Evolutionary conservation across 2,888 invertebrate genomes (phyloP).

Genomic region (Drosophila colorata): DNA sequence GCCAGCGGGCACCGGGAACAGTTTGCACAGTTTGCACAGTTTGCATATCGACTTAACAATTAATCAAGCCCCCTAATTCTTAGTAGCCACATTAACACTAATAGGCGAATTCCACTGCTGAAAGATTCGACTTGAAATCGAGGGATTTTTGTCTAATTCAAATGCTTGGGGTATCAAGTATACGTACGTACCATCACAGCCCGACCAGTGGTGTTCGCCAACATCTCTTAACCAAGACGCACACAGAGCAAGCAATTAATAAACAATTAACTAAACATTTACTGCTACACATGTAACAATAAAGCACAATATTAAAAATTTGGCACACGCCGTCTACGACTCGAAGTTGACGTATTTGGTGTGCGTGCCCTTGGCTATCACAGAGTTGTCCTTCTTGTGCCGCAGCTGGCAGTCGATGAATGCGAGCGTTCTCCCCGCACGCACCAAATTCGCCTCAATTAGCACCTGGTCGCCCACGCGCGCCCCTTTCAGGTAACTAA

Average conservation of each 20-base stretch:
- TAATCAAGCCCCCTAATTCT: slow-evolving; percentile 55
- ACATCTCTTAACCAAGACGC: slow-evolving; percentile 50
- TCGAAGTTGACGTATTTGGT: slow-evolving; percentile 89
- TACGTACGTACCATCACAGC: neutral
- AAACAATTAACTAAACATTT: slow-evolving; percentile 62
- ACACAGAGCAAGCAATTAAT: slow-evolving; percentile 54
- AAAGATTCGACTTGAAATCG: too few relatives aligned
- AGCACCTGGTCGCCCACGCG: slow-evolving; percentile 91
- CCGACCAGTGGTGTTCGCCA: slow-evolving; percentile 20
- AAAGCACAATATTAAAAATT: slow-evolving; percentile 69
- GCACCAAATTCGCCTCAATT: slow-evolving; percentile 91
- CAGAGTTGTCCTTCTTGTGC: slow-evolving; percentile 89
- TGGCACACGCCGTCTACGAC: slow-evolving; percentile 13
- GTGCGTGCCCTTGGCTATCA: slow-evolving; percentile 93
- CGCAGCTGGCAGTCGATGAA: slow-evolving; percentile 92
- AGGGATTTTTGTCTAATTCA: neutral
- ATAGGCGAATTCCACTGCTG: slow-evolving; percentile 25
- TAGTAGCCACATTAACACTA: slow-evolving; percentile 64
- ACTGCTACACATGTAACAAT: slow-evolving; percentile 79
- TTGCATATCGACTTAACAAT: slow-evolving; percentile 74
- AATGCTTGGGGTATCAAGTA: too few relatives aligned
- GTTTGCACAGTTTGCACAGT: slow-evolving; percentile 58
- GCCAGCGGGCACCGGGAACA: slow-evolving; percentile 5
- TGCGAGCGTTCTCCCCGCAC: slow-evolving; percentile 91
- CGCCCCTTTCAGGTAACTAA: slow-evolving; percentile 92